Percentiles rank a stretch among this genome's conserved stretches.
Evolutionary conservation across 2,113 vertebrate genomes (phyloP).

Genomic region (Clupea harengus): DNA sequence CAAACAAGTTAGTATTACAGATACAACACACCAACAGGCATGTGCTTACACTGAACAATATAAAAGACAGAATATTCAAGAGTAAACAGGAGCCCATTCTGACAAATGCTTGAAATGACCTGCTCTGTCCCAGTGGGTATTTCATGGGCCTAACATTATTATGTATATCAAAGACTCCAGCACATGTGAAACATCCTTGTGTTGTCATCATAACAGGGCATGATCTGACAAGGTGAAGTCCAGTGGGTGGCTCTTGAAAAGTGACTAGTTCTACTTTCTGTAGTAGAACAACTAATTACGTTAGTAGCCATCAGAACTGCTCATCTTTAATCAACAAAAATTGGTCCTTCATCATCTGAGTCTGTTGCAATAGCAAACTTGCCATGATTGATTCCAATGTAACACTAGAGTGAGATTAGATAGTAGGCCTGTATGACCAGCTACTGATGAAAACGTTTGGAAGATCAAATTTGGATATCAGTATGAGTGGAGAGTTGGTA

Average conservation of each 20-base stretch:
- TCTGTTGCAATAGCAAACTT: too few species aligned
- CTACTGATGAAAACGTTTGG: background rate
- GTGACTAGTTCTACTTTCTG: background rate
- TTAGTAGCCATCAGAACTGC: background rate
- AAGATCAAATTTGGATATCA: background rate
- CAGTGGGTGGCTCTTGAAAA: background rate
- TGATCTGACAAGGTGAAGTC: background rate
- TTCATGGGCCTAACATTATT: background rate
- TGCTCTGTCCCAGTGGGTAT: background rate
- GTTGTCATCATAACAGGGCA: background rate
- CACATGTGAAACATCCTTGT: background rate
- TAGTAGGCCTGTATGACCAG: too few species aligned
- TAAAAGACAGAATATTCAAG: background rate
- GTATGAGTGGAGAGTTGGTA: background rate
- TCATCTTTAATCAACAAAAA: too few species aligned
- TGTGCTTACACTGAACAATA: background rate
- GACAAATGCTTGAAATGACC: background rate
- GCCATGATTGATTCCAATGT: background rate
- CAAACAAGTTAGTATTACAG: background rate
- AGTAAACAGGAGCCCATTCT: background rate
- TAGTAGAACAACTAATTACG: background rate
- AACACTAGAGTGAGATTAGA: too few species aligned
- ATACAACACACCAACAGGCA: background rate
- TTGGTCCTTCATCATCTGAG: too few species aligned
- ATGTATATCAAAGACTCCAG: background rate